These are phyloP conservation scores for Bugulina stolonifera DNA, from an alignment of 2,888 invertebrate genomes.

Conservation along the genomic window DNA sequence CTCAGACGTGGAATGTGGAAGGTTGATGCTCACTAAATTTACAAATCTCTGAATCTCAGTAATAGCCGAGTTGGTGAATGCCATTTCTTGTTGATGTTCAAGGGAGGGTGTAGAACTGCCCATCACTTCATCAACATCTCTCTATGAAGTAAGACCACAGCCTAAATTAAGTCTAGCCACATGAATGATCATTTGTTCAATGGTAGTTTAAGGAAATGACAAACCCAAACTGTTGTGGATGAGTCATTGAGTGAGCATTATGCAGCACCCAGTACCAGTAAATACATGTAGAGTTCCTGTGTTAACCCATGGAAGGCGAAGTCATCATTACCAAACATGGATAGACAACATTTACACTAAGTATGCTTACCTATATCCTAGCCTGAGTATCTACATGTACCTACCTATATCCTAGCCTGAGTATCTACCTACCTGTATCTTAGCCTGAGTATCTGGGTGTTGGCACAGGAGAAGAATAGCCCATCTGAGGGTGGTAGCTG, in stretches of 20 bases:
- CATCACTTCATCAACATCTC: constrained; percentile 28
- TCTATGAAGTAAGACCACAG: not conserved
- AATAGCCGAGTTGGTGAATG: constrained; percentile 27
- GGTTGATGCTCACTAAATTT: constrained; percentile 27
- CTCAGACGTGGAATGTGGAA: constrained; percentile 27
- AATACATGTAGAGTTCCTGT: too few relatives aligned
- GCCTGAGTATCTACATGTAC: not conserved
- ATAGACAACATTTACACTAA: too few relatives aligned
- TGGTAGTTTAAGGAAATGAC: too few relatives aligned
- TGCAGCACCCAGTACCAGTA: too few relatives aligned
- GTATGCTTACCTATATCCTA: constrained; percentile 1
- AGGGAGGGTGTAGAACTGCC: constrained; percentile 18
- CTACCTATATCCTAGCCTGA: constrained; percentile 9
- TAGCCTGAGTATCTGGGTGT: constrained; percentile 2
- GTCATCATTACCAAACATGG: too few relatives aligned
- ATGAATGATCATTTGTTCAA: too few relatives aligned
- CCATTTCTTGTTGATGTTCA: constrained; percentile 25
- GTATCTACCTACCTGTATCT: constrained; percentile 5
- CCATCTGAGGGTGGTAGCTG: constrained; percentile 21
- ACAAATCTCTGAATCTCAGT: constrained; percentile 27
- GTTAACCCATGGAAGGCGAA: too few relatives aligned
- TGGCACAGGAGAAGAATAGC: constrained; percentile 14
- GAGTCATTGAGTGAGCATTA: too few relatives aligned
- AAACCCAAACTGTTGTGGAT: too few relatives aligned
- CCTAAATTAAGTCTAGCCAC: not conserved